phyloP scores from a whole-genome alignment of 1,140 invertebrate species.

The Matsumurasca onukii region DNA sequence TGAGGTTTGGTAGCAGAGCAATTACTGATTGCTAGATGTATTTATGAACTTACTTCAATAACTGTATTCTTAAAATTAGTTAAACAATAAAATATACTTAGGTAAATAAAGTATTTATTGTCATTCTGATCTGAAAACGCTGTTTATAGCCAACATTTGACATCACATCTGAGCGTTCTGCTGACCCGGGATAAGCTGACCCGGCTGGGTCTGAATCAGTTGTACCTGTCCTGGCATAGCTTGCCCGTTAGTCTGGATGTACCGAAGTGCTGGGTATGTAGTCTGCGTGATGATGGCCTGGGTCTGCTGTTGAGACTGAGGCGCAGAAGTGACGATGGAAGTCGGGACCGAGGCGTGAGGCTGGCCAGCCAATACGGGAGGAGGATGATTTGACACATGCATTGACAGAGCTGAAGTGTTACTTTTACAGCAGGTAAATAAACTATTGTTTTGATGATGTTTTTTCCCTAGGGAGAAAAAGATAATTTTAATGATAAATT shows the following conservation, averaged over 20 bases:
- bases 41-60: no score
- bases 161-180: constrained; percentile 2
- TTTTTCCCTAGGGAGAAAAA: no score
- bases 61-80: no score
- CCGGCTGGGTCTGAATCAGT: neutral
- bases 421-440: no score
- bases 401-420: neutral
- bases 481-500: no score
- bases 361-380: neutral
- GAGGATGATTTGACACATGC: constrained; percentile 8
- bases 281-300: constrained; percentile 45
- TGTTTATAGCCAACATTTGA: no score
- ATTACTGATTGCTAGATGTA: no score
- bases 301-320: constrained; percentile 46
- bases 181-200: neutral
- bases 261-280: constrained; percentile 26
- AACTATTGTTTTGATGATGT: no score
- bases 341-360: neutral
- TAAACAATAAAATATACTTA: no score
- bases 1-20: no score
- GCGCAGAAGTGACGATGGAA: neutral
- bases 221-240: constrained; percentile 28
- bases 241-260: constrained; percentile 17
- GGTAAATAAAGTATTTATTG: no score
- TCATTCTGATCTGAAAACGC: no score